Conservation (phyloP, 1,140 invertebrate genomes). For the Drosophila simulans region DNA sequence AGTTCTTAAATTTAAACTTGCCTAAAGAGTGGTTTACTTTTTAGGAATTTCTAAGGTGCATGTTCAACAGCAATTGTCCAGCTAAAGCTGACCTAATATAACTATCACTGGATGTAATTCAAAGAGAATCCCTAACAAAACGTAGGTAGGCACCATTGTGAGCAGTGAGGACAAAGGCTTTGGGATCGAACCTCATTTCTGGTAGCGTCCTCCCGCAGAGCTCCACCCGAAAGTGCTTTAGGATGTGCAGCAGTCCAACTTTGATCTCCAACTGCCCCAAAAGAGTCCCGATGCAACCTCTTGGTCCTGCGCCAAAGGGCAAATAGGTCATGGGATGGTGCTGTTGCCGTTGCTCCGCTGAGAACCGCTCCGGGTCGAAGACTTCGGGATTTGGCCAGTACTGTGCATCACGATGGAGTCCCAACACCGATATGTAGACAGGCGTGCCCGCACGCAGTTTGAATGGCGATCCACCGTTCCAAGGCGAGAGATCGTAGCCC, state of each 20-base stretch:
- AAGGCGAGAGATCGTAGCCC: conserved; percentile 76
- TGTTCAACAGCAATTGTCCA: too few relatives aligned
- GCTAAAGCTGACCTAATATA: too few relatives aligned
- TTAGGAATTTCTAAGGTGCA: too few relatives aligned
- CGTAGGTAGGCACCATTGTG: conserved; percentile 72
- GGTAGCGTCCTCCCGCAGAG: conserved; percentile 51
- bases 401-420: conserved; percentile 66
- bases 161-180: conserved; percentile 72
- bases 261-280: conserved; percentile 89
- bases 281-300: conserved; percentile 86
- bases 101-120: not conserved
- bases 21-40: too few relatives aligned
- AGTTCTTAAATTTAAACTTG: too few relatives aligned
- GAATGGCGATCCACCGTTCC: conserved; percentile 57
- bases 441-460: conserved; percentile 57
- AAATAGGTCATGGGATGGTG: conserved; percentile 74
- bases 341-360: conserved; percentile 37
- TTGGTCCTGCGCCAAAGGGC: conserved; percentile 84
- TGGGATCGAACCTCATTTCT: conserved; percentile 84
- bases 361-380: conserved; percentile 86
- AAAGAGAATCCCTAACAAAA: conserved; percentile 52
- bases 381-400: conserved; percentile 82
- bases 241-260: conserved; percentile 86
- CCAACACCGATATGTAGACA: conserved; percentile 76
- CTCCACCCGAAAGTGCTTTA: conserved; percentile 85